Percentiles rank a stretch among this genome's conserved stretches.
phyloP scores from a whole-genome alignment of 2,113 vertebrate species.

The Rhodinocichla rosea region DNA sequence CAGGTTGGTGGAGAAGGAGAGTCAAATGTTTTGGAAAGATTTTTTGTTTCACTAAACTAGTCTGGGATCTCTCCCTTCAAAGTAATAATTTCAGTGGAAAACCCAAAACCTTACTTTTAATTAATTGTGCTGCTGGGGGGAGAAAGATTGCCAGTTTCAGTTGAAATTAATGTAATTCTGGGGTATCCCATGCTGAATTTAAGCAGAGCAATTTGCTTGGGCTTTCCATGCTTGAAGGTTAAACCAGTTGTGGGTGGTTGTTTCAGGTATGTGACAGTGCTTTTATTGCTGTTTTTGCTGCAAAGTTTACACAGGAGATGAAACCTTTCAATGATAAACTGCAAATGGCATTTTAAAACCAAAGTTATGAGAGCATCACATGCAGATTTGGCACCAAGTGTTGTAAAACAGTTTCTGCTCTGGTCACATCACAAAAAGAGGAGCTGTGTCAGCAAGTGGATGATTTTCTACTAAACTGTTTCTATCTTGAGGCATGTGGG shows the following conservation, averaged over 20 bases:
- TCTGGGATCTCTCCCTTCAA: neutral
- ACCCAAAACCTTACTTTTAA: neutral
- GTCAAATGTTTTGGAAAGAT: neutral
- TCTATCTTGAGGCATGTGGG: neutral
- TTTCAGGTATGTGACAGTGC: neutral
- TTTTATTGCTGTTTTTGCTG: neutral
- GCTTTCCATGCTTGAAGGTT: neutral
- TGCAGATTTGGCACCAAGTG: neutral
- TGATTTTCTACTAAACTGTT: neutral
- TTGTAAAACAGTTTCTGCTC: neutral
- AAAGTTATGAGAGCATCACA: fast-evolving
- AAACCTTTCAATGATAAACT: neutral
- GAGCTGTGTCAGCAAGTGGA: neutral
- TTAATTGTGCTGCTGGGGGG: neutral
- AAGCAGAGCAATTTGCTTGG: neutral
- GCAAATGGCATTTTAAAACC: neutral
- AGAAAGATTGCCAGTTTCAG: neutral
- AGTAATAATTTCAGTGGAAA: neutral
- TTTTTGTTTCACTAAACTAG: neutral
- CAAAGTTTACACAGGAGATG: neutral
- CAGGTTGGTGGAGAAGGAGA: neutral
- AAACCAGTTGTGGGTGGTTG: neutral
- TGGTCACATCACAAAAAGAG: neutral
- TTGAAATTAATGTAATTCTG: neutral
- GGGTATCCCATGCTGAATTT: neutral